Evolutionary conservation across 2,888 invertebrate species (phyloP).

Genomic region (Panzeria rudis): DNA sequence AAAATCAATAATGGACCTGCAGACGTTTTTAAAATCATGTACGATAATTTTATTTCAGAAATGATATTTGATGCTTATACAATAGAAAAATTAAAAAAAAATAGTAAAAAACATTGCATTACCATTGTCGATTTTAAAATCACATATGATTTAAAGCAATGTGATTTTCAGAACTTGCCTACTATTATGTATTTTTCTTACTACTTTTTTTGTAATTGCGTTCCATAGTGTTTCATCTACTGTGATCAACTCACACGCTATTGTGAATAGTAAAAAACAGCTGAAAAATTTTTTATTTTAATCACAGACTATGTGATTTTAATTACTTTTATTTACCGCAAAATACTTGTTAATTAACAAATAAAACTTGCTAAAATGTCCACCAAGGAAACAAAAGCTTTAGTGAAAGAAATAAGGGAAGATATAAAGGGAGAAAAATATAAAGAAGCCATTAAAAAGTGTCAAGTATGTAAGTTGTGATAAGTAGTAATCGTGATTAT

Average conservation of each 20-base stretch:
- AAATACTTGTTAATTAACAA: slow-evolving; percentile 4
- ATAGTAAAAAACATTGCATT: no score
- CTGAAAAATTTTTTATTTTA: slow-evolving; percentile 9
- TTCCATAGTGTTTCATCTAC: background rate
- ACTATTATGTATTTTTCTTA: no score
- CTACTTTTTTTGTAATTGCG: no score
- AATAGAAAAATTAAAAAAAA: no score
- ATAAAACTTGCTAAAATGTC: slow-evolving; percentile 74
- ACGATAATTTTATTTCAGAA: no score
- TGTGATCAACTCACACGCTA: background rate
- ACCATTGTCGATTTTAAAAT: no score
- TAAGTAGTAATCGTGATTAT: background rate
- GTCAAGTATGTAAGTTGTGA: slow-evolving; percentile 86
- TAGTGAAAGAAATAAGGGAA: slow-evolving; percentile 92
- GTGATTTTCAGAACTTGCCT: no score
- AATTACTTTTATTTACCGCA: slow-evolving; percentile 12
- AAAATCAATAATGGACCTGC: no score
- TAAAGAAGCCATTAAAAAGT: slow-evolving; percentile 89
- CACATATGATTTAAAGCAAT: no score
- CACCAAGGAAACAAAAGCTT: slow-evolving; percentile 87
- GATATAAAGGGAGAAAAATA: slow-evolving; percentile 91
- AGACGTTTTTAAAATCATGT: no score
- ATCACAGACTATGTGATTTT: background rate
- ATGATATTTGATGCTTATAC: no score
- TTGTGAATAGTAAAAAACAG: slow-evolving; percentile 39